Percentiles rank a stretch among this genome's conserved stretches.
Conservation (phyloP, 64 coral and sea anemone genomes). For the Cladopsammia gracilis region DNA sequence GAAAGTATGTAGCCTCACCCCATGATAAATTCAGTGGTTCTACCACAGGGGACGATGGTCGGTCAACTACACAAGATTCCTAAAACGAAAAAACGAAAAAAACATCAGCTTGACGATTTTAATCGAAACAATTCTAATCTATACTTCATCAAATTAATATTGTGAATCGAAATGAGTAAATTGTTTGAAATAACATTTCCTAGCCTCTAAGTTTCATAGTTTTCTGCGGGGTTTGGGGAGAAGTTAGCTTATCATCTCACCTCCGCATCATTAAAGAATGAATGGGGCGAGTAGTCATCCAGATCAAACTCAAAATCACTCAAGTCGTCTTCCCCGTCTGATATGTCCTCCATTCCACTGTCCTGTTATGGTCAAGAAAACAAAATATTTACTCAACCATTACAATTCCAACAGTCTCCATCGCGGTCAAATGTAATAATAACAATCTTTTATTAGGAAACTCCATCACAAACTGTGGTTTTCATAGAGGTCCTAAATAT, state of each 20-base stretch:
- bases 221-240: no score
- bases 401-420: no score
- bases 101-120: background rate
- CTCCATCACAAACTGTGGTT: no score
- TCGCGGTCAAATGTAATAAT: no score
- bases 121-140: no score
- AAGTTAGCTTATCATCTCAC: background rate
- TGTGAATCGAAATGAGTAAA: no score
- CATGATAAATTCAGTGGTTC: slow-evolving; percentile 33
- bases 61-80: background rate
- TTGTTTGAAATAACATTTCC: no score
- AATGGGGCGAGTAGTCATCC: slow-evolving; percentile 71
- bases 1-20: background rate
- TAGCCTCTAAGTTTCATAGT: no score
- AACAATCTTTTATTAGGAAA: no score
- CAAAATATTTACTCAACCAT: background rate
- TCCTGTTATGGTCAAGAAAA: slow-evolving; percentile 10
- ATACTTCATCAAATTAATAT: no score
- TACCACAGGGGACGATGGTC: background rate
- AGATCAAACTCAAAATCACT: slow-evolving; percentile 83
- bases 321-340: slow-evolving; percentile 58
- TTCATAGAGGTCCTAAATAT: no score
- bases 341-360: slow-evolving; percentile 59
- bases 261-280: slow-evolving; percentile 44
- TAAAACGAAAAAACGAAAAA: background rate